These are phyloP conservation scores for Vimba vimba DNA, from an alignment of 2,113 vertebrate species.

Conservation along the genomic window DNA sequence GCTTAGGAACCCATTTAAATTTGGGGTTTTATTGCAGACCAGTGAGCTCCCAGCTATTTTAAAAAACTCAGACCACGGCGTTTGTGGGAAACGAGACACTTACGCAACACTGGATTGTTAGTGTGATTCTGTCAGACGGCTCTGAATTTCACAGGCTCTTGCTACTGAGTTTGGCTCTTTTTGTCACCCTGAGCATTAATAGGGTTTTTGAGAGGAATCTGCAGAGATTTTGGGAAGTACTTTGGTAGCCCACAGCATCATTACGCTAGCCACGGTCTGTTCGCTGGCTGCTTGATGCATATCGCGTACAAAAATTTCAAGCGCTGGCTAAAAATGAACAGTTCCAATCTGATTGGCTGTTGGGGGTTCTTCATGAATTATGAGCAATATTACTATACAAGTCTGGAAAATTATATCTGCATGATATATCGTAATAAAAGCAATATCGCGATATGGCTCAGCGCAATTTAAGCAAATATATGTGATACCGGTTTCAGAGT, in stretches of 20 bases:
- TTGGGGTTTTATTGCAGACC: conserved; percentile 8
- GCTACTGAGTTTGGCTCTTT: not conserved
- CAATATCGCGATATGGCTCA: too few species aligned
- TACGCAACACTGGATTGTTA: conserved; percentile 63
- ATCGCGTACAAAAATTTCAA: not conserved
- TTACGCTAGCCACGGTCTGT: not conserved
- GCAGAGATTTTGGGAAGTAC: not conserved
- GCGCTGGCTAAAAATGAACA: not conserved
- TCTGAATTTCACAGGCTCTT: conserved; percentile 29
- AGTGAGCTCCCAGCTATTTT: not conserved
- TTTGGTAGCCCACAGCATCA: not conserved
- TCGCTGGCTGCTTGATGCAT: not conserved
- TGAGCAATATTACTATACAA: not conserved
- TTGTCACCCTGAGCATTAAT: not conserved
- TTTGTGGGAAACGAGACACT: conserved; percentile 30
- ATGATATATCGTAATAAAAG: too few species aligned
- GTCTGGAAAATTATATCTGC: not conserved
- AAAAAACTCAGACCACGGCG: not conserved
- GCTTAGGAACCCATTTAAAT: not conserved
- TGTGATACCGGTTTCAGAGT: too few species aligned
- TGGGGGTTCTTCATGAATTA: not conserved
- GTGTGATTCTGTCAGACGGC: conserved; percentile 55
- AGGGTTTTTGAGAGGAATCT: not conserved
- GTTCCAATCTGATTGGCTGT: not conserved
- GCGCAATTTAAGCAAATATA: too few species aligned